Conservation (phyloP, 64 coral and sea anemone genomes). For the Pocillopora damicornis region DNA sequence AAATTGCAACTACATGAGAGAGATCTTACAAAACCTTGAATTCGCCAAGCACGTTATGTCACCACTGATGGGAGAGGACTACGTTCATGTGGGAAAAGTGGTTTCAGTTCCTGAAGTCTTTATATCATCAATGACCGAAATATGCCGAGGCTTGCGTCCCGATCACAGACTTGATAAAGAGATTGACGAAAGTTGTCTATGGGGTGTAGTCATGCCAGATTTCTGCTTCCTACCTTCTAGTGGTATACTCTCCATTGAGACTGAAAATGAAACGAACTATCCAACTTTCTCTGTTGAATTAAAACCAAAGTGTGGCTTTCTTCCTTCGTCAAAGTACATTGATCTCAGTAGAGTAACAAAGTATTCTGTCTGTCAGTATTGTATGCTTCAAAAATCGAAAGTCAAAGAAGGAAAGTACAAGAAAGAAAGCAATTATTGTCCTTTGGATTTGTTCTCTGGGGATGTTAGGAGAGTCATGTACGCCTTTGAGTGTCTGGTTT, state of each 20-base stretch:
- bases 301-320: slow-evolving; percentile 85
- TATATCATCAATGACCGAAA: slow-evolving; percentile 34
- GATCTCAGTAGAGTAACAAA: slow-evolving; percentile 32
- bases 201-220: slow-evolving; percentile 75
- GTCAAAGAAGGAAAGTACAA: slow-evolving; percentile 73
- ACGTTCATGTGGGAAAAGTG: slow-evolving; percentile 59
- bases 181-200: slow-evolving; percentile 34
- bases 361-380: slow-evolving; percentile 59
- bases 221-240: slow-evolving; percentile 54
- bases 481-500: slow-evolving; percentile 65
- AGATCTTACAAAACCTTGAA: slow-evolving; percentile 26
- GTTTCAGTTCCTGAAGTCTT: slow-evolving; percentile 52
- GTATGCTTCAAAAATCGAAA: slow-evolving; percentile 77
- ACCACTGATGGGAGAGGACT: slow-evolving; percentile 62
- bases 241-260: too few species aligned
- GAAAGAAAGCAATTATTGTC: slow-evolving; percentile 77
- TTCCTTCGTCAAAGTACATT: slow-evolving; percentile 63
- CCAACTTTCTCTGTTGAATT: slow-evolving; percentile 82
- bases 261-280: neutral
- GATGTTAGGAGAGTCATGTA: slow-evolving; percentile 49
- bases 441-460: slow-evolving; percentile 75
- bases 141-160: slow-evolving; percentile 47
- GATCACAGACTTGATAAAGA: slow-evolving; percentile 54
- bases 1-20: neutral
- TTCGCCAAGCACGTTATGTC: slow-evolving; percentile 60